phyloP scores from a whole-genome alignment of 1,140 invertebrate species.

The Pinna nobilis region DNA sequence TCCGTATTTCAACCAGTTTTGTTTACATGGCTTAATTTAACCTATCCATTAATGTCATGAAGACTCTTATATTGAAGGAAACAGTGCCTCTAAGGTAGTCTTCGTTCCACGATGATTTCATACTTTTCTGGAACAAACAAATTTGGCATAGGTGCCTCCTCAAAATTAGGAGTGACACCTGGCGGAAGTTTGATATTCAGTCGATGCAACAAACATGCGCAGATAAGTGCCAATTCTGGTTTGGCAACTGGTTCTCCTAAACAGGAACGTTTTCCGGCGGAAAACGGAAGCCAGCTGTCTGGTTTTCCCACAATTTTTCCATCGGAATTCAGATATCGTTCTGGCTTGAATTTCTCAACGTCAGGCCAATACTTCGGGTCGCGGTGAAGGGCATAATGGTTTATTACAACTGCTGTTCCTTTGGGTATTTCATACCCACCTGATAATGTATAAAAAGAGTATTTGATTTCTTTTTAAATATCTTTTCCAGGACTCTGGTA shows the following conservation, averaged over 20 bases:
- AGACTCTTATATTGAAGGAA: no score
- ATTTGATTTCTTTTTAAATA: not conserved
- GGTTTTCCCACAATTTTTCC: slow-evolving; percentile 52
- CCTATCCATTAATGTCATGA: no score
- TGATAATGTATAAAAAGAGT: not conserved
- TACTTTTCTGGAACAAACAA: not conserved
- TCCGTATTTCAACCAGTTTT: no score
- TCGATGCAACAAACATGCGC: slow-evolving; percentile 21
- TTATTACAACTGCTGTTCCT: slow-evolving; percentile 90
- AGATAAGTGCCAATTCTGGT: slow-evolving; percentile 24
- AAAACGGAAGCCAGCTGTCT: slow-evolving; percentile 47
- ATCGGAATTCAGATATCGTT: slow-evolving; percentile 73
- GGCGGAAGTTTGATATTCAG: slow-evolving; percentile 22
- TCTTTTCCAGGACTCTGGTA: no score
- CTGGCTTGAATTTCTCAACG: slow-evolving; percentile 85
- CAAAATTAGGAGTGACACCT: slow-evolving; percentile 10
- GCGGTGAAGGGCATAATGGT: slow-evolving; percentile 85
- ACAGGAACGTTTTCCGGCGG: slow-evolving; percentile 38
- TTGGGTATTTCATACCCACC: slow-evolving; percentile 78
- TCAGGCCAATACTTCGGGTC: slow-evolving; percentile 83
- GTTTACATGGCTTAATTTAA: no score
- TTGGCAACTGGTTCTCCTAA: slow-evolving; percentile 31
- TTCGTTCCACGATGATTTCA: no score
- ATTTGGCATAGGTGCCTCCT: not conserved
- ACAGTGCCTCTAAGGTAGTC: no score